Evolutionary conservation across 2,888 invertebrate species (phyloP), one percentile per base, ranked within the genome.

Genomic region (Apoda limacodes): DNA sequence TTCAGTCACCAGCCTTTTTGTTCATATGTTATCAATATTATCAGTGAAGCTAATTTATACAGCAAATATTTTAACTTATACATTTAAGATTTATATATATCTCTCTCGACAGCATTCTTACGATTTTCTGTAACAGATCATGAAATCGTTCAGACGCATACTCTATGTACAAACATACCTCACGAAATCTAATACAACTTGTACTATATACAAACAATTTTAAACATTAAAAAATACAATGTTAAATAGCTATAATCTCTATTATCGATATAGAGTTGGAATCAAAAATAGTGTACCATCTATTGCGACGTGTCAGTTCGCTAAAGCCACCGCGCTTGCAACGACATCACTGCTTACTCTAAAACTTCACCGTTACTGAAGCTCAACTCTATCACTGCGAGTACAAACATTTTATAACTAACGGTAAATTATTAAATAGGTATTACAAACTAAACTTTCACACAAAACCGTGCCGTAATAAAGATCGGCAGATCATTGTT

Each of bases 181-280:
- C n/a, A n/a, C n/a, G n/a, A 60, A 60, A 60, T 62, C 67, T 72
- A 67, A 64, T 70, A 71, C 68, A 63, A 72, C 75, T 75, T 78
- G 75, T 80, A 76, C 78, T 80, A 80, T 80, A 74, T 80, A 80
- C 78, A 80, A 76, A 75, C 72, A 75, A 71, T 71, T 70, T 38
- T 63, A 57, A 59, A 53, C 49, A 53, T 67, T 67, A 74, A 75
- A 75, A 76, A 72, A 76, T 76, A 76, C 72, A 72, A 60, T 68
- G 60, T 68, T 70, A 69, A 71, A 70, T 70, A 58, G 66, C 71
- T 75, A 70, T 56, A 68, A 74, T 61, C 60, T 72, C 71, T 71
- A 74, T 68, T 64, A 70, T 64, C 60, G 54, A 60, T 61, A 69
- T 65, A 71, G 65, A 65, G 59, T 67, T 76, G 76, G 76, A 78